Percentiles rank a stretch among this genome's conserved stretches.
Conservation (phyloP, 1,140 invertebrate species). For the Pteromalus puparum region DNA sequence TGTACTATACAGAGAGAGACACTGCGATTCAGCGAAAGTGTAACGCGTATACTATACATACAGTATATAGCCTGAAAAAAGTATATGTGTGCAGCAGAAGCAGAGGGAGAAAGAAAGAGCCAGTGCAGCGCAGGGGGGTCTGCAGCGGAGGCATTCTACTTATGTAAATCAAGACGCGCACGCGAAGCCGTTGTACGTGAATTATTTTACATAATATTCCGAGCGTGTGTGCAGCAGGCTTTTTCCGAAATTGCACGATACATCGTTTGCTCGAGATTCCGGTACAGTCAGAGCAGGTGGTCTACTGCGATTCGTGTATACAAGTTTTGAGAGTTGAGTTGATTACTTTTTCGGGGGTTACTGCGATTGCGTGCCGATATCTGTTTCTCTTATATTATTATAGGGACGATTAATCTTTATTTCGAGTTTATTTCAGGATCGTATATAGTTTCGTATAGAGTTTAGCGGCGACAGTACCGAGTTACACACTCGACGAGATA, state of each 20-base stretch:
- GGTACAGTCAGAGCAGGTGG: background rate
- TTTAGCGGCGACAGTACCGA: no score
- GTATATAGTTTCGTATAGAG: no score
- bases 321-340: background rate
- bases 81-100: background rate
- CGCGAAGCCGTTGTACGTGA: background rate
- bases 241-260: background rate
- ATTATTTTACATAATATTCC: constrained; percentile 5
- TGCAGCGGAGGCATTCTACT: background rate
- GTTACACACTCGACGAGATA: no score
- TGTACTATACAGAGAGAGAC: no score
- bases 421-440: no score
- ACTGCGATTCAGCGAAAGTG: background rate
- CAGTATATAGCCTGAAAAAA: background rate
- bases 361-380: no score
- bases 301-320: background rate
- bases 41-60: background rate
- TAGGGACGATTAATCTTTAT: no score
- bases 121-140: background rate
- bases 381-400: no score
- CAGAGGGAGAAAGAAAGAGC: background rate
- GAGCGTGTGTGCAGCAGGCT: background rate
- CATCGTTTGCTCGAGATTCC: background rate
- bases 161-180: background rate
- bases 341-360: background rate